phyloP scores from a whole-genome alignment of 2,888 invertebrate genomes.

The Artemia sinica region DNA sequence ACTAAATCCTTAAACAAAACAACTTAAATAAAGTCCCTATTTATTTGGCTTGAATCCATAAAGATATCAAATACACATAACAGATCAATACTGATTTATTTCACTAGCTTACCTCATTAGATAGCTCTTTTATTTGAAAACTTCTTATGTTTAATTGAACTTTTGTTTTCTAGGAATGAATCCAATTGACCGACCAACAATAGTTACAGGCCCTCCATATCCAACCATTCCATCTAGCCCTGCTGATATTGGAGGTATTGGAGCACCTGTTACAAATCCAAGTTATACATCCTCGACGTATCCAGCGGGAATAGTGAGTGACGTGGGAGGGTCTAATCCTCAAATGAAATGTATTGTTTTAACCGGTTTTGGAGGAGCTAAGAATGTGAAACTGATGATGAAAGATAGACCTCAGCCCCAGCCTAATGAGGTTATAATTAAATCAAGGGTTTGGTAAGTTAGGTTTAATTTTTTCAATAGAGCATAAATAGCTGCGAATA shows the following conservation, averaged over 20 bases:
- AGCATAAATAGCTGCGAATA: too few species aligned
- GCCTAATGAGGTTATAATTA: slow-evolving; percentile 48
- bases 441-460: slow-evolving; percentile 71
- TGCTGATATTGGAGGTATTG: not conserved
- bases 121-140: not conserved
- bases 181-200: not conserved
- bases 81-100: too few species aligned
- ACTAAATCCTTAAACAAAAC: too few species aligned
- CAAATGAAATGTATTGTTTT: slow-evolving; percentile 67
- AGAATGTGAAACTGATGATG: slow-evolving; percentile 62
- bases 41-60: too few species aligned
- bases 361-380: slow-evolving; percentile 67
- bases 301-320: slow-evolving; percentile 9
- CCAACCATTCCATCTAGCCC: not conserved
- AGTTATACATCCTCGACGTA: not conserved
- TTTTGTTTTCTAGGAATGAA: not conserved
- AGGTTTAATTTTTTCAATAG: not conserved
- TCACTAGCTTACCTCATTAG: not conserved
- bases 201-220: slow-evolving; percentile 1
- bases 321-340: not conserved
- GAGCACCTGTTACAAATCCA: not conserved
- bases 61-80: too few species aligned
- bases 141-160: not conserved
- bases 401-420: slow-evolving; percentile 44
- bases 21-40: too few species aligned